Evolutionary conservation across 2,888 invertebrate species (phyloP).

Genomic region (Conchocele bisecta): DNA sequence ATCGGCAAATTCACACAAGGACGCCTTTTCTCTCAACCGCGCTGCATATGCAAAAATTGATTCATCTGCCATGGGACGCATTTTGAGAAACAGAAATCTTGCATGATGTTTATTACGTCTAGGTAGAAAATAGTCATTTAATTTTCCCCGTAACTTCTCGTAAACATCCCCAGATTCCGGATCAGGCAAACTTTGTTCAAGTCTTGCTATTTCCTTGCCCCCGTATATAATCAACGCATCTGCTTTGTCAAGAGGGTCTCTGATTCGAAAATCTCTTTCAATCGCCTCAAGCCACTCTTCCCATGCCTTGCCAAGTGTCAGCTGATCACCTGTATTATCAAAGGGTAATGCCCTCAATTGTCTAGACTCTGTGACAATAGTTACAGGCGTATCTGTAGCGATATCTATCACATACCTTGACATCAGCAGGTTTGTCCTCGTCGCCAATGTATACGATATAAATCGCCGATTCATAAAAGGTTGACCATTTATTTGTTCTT

Average conservation of each 20-base stretch:
- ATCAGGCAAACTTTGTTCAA: constrained; percentile 17
- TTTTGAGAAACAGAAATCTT: not conserved
- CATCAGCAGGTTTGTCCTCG: too few species aligned
- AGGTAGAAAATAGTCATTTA: constrained; percentile 32
- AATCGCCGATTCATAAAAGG: not conserved
- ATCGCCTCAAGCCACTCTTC: constrained; percentile 36
- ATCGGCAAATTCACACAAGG: not conserved
- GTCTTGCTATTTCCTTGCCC: constrained; percentile 17
- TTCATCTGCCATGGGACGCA: not conserved
- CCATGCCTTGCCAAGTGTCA: constrained; percentile 15
- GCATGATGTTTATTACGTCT: constrained; percentile 9
- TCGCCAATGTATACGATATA: not conserved
- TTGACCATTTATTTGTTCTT: not conserved
- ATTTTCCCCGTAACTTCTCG: constrained; percentile 14
- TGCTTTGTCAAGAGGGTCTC: constrained; percentile 16
- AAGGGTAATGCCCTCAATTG: constrained; percentile 22
- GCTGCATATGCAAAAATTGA: constrained; percentile 3
- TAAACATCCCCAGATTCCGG: constrained; percentile 14
- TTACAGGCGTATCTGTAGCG: not conserved
- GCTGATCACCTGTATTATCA: not conserved
- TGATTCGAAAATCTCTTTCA: constrained; percentile 30
- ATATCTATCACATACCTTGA: not conserved
- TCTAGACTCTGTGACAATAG: constrained; percentile 6
- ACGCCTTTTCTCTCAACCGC: not conserved
- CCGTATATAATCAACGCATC: constrained; percentile 29